Percentiles rank a stretch among this genome's conserved stretches.
These are phyloP conservation scores for Rhyacichthys aspro DNA, from an alignment of 2,797 vertebrate genomes.

Conservation along the genomic window DNA sequence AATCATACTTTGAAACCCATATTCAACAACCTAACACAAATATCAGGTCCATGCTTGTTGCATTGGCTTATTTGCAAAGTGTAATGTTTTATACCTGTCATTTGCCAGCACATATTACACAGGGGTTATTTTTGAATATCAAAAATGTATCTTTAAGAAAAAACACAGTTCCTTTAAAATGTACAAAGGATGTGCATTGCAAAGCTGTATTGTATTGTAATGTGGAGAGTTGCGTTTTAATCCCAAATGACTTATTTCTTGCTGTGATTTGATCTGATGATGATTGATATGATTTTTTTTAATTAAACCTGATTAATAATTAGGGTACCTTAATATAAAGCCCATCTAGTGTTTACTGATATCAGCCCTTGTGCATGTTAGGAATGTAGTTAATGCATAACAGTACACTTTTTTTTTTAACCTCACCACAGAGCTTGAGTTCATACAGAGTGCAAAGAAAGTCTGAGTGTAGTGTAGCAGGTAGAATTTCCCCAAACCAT, in stretches of 20 bases:
- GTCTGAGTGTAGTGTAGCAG: slow-evolving; percentile 25
- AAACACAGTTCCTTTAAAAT: too few species aligned
- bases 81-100: background rate
- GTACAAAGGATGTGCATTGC: too few species aligned
- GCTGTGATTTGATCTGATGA: too few species aligned
- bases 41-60: background rate
- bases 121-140: too few species aligned
- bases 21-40: slow-evolving; percentile 20
- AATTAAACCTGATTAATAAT: background rate
- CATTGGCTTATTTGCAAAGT: background rate
- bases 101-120: background rate
- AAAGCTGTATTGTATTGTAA: too few species aligned
- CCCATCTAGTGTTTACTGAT: background rate
- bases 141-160: too few species aligned
- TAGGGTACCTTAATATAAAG: too few species aligned
- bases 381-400: slow-evolving; percentile 18
- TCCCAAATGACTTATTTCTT: too few species aligned
- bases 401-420: slow-evolving; percentile 18
- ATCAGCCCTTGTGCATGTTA: background rate
- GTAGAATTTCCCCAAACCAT: slow-evolving; percentile 40
- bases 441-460: slow-evolving; percentile 59
- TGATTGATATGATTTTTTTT: too few species aligned
- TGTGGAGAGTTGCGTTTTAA: too few species aligned
- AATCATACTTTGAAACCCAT: slow-evolving; percentile 51
- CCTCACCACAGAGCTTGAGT: slow-evolving; percentile 40